These are phyloP conservation scores for Corydoras sp. DNA, from an alignment of 2,113 vertebrate species.

Conservation along the genomic window DNA sequence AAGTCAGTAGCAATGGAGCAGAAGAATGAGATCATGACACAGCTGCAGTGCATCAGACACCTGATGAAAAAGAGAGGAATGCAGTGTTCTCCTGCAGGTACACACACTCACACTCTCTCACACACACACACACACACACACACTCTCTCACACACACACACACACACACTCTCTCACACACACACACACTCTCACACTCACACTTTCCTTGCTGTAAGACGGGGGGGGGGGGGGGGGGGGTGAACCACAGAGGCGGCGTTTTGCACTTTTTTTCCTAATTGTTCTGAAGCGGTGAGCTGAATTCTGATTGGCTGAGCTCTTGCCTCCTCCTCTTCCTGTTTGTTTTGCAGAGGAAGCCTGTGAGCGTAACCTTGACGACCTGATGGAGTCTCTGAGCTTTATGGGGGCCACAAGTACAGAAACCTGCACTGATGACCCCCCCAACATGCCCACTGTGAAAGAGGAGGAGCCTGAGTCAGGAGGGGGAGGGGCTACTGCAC, in stretches of 20 bases:
- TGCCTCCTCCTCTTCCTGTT: not conserved
- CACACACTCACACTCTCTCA: not conserved
- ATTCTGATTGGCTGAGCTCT: slow-evolving; percentile 19
- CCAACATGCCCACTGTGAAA: slow-evolving; percentile 46
- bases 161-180: not conserved
- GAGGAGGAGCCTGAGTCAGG: slow-evolving; percentile 36
- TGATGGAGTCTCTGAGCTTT: slow-evolving; percentile 72
- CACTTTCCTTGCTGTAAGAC: too few species aligned
- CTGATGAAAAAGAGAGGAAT: slow-evolving; percentile 89
- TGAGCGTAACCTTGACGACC: slow-evolving; percentile 72
- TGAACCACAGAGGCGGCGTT: too few species aligned
- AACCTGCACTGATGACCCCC: slow-evolving; percentile 9
- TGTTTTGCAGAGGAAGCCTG: slow-evolving; percentile 60
- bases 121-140: not conserved
- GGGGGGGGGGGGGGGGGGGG: too few species aligned
- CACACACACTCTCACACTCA: too few species aligned
- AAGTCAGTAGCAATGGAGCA: slow-evolving; percentile 82
- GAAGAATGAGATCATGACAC: slow-evolving; percentile 87
- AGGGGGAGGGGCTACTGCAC: not conserved
- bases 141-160: slow-evolving; percentile 1
- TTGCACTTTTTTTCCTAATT: too few species aligned
- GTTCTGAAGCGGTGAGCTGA: too few species aligned
- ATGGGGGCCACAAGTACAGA: slow-evolving; percentile 36
- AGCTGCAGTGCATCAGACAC: slow-evolving; percentile 79
- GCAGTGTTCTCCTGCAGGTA: slow-evolving; percentile 74